Conservation (phyloP, 64 coral and sea anemone species). For the Stichodactyla helianthus region DNA sequence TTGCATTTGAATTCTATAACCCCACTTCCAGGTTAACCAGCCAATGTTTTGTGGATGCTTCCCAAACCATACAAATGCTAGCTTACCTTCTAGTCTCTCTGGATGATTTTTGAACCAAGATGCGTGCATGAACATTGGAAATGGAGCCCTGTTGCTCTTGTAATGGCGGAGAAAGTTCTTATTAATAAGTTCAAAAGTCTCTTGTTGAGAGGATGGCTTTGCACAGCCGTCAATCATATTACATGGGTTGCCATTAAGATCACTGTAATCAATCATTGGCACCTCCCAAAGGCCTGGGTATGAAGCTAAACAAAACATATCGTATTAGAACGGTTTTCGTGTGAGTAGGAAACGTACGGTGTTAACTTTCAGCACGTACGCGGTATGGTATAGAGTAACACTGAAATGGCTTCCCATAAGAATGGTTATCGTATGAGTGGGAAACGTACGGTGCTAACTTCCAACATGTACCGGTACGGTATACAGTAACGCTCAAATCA, state of each 20-base stretch:
- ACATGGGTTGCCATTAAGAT: slow-evolving; percentile 40
- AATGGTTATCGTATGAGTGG: too few relatives aligned
- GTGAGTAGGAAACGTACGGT: too few relatives aligned
- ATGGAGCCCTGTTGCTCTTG: slow-evolving; percentile 67
- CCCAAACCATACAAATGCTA: neutral
- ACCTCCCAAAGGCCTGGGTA: slow-evolving; percentile 96
- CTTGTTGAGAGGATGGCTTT: slow-evolving; percentile 25
- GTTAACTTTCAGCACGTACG: too few relatives aligned
- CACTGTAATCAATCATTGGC: slow-evolving; percentile 87
- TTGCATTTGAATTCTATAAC: too few relatives aligned
- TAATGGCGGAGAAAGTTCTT: slow-evolving; percentile 85
- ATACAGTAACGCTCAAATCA: too few relatives aligned
- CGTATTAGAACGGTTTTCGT: neutral
- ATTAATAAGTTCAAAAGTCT: slow-evolving; percentile 49
- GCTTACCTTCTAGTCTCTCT: slow-evolving; percentile 55
- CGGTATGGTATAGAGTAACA: too few relatives aligned
- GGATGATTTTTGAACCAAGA: slow-evolving; percentile 40
- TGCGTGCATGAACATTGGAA: slow-evolving; percentile 93
- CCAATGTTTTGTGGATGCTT: neutral
- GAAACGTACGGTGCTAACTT: too few relatives aligned
- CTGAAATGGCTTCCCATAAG: too few relatives aligned
- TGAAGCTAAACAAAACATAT: slow-evolving; percentile 42
- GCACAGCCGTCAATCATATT: slow-evolving; percentile 76
- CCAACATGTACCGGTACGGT: too few relatives aligned
- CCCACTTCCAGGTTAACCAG: neutral